Conservation (phyloP, 2,113 vertebrate species). For the Eptatretus burgeri region DNA sequence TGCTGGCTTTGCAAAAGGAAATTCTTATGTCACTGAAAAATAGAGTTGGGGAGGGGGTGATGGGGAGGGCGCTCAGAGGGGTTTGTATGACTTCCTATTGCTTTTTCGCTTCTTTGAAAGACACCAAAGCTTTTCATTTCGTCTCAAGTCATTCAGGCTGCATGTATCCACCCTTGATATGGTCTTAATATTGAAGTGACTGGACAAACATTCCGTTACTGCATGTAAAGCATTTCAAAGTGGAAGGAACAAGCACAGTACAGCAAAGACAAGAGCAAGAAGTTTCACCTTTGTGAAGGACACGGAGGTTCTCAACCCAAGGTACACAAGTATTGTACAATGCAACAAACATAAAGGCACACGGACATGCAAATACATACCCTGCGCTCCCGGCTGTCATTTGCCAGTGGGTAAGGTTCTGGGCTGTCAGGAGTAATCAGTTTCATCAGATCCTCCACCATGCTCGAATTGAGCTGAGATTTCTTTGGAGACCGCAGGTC, state of each 20-base stretch:
- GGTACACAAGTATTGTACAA: background rate
- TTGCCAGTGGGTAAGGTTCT: constrained; percentile 20
- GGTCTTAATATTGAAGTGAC: too few species aligned
- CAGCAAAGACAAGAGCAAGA: background rate
- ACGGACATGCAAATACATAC: background rate
- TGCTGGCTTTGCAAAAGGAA: too few species aligned
- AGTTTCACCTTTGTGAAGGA: background rate
- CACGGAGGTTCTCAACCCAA: background rate
- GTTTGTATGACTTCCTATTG: too few species aligned
- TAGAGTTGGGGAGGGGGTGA: too few species aligned
- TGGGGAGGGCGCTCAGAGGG: too few species aligned
- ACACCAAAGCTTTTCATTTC: too few species aligned
- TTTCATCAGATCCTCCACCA: constrained; percentile 62
- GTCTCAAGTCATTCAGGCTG: too few species aligned
- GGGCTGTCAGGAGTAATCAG: constrained; percentile 62
- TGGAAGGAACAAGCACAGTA: background rate
- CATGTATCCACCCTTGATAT: too few species aligned
- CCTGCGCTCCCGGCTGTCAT: background rate
- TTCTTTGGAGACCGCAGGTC: constrained; percentile 48
- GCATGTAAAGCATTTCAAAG: background rate
- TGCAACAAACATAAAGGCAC: background rate
- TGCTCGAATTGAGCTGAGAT: constrained; percentile 43
- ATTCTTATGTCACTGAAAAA: too few species aligned
- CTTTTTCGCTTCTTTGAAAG: too few species aligned
- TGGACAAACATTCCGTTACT: too few species aligned